These are phyloP conservation scores for Drosophila pandora DNA, from an alignment of 1,140 invertebrate species.

Conservation along the genomic window DNA sequence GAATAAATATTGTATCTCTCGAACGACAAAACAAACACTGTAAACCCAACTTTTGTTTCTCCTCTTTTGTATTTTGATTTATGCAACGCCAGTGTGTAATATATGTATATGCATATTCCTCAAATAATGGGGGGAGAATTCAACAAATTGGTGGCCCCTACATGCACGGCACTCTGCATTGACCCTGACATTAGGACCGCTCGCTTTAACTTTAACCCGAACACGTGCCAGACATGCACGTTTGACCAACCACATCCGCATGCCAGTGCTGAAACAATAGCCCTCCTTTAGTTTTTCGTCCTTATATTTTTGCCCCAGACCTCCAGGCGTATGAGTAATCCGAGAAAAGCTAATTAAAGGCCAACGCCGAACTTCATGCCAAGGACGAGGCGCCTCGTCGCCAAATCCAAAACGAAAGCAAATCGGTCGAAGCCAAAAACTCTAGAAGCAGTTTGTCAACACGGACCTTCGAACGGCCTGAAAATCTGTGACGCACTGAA, in stretches of 20 bases:
- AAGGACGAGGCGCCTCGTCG: conserved; percentile 60
- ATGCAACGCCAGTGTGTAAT: conserved; percentile 48
- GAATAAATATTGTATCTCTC: conserved; percentile 60
- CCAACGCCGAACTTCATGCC: conserved; percentile 66
- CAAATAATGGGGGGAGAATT: conserved; percentile 36
- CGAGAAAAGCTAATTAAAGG: conserved; percentile 76
- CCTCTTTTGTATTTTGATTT: conserved; percentile 54
- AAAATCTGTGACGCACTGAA: conserved; percentile 7
- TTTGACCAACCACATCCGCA: conserved; percentile 66
- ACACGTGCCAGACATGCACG: conserved; percentile 76
- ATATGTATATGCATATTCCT: conserved; percentile 35
- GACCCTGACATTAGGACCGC: conserved; percentile 73
- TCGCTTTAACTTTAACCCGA: conserved; percentile 55
- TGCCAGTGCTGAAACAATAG: conserved; percentile 63
- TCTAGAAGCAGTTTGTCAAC: conserved; percentile 70
- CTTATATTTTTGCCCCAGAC: conserved; percentile 9
- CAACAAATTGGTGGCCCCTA: conserved; percentile 44
- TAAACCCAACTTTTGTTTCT: conserved; percentile 45
- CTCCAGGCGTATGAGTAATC: conserved; percentile 69
- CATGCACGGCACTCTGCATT: conserved; percentile 57
- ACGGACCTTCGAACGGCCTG: conserved; percentile 19
- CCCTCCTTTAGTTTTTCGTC: background rate
- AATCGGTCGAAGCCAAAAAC: conserved; percentile 38
- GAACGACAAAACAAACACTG: conserved; percentile 35
- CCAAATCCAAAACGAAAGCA: conserved; percentile 36